Evolutionary conservation across 2,888 invertebrate genomes (phyloP).

Genomic region (Campoplex nolae): DNA sequence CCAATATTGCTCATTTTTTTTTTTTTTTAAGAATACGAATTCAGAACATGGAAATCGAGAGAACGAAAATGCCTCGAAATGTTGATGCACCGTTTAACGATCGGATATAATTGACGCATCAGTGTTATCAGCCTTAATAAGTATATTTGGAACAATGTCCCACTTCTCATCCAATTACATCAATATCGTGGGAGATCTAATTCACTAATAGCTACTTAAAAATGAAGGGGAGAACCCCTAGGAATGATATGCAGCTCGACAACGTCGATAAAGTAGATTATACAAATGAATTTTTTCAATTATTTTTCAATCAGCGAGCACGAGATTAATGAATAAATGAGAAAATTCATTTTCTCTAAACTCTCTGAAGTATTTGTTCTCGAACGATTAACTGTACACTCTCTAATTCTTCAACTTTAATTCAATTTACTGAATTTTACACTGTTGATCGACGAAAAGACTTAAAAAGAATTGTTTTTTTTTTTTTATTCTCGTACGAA

Average conservation of each 20-base stretch:
- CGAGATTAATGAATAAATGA: too few species aligned
- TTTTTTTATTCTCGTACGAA: background rate
- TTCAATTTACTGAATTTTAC: background rate
- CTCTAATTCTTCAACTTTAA: background rate
- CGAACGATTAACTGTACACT: background rate
- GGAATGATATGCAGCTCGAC: background rate
- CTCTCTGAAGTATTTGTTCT: too few species aligned
- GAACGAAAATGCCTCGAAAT: background rate
- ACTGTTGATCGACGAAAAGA: background rate
- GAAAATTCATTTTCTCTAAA: too few species aligned
- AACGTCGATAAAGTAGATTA: background rate
- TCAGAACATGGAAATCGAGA: background rate
- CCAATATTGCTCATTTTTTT: background rate
- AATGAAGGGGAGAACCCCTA: background rate
- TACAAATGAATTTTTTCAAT: background rate
- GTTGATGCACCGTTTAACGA: background rate
- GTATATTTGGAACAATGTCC: slow-evolving; percentile 18
- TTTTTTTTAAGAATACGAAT: background rate
- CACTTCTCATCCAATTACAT: slow-evolving; percentile 31
- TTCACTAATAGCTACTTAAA: background rate
- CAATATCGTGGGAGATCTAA: slow-evolving; percentile 11
- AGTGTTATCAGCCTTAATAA: slow-evolving; percentile 19
- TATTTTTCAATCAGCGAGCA: too few species aligned
- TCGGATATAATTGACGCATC: background rate
- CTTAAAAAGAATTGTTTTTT: background rate